Evolutionary conservation across 2,888 invertebrate species (phyloP), one percentile per base, ranked within the genome.

Genomic region (Cryptophagus acutangulus): DNA sequence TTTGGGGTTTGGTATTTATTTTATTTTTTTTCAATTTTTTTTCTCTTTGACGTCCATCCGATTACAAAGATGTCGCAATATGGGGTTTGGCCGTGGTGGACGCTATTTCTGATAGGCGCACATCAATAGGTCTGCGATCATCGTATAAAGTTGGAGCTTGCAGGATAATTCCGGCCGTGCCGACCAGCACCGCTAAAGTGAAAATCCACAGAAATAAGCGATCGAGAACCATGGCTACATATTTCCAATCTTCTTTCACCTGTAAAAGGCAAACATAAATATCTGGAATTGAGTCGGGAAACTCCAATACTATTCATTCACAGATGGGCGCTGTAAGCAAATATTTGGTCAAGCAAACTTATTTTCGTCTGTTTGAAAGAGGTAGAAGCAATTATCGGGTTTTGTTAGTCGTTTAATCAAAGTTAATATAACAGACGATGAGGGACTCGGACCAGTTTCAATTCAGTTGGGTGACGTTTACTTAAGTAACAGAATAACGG

Each of bases 171-270:
- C 91, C 91, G 17, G 90, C 90, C 37, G 90, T 93, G 30, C 95
- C 95, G 51, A 93, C 88, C 49, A 95, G 76, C 62, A 94, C 94
- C 35, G 95, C 93, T 65, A 93, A 77, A 56, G 94, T 93, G 75
- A 96, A 96, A 69, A 96, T 93, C 88, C 93, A 94, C 60, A 96
- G 79, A 74, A 96, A 96, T 62, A 97, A 77, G 49, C 96, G 81
- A 73, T 96, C 96, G 67, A 96, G 77, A 53, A 96, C 95, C 91
- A 95, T 93, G 49, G 95, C 95, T 56, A 96, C 94, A 73, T 92
- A 96, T 71, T 96, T 96, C 96, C 96, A 96, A 76, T 96, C 95
- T 75, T 95, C 93, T 73, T 90, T 90, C 55, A 91, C 89, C 90
- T 90, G 63, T 26, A n/a, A n/a, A n/a, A n/a, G n/a, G n/a, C n/a